A percentile compares a stretch with the other conserved stretches of the same genome.
Conservation (phyloP, 2,888 invertebrate genomes). For the Nemotelus pantherinus region DNA sequence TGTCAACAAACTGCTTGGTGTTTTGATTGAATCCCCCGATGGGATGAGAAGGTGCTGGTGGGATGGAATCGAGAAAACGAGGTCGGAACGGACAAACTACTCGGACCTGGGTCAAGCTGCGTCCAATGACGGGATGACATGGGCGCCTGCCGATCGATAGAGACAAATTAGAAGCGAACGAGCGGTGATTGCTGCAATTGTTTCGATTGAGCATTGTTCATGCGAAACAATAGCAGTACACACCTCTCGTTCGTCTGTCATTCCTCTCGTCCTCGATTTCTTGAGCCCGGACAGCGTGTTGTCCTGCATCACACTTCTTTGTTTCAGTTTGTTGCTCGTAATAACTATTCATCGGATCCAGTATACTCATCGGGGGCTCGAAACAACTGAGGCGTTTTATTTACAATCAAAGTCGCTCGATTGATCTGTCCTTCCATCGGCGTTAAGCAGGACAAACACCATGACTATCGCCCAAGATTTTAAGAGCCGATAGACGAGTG, state of each 20-base stretch:
- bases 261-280: background rate
- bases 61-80: background rate
- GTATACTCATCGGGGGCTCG: background rate
- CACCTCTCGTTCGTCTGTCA: conserved; percentile 1
- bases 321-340: background rate
- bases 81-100: background rate
- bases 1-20: conserved; percentile 19
- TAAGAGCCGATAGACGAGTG: no score
- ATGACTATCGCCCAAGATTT: no score
- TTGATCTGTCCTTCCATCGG: conserved; percentile 2
- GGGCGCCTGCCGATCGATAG: background rate
- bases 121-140: background rate
- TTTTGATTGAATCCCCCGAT: conserved; percentile 41
- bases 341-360: background rate
- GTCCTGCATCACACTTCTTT: background rate
- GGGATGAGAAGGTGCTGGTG: background rate
- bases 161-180: background rate
- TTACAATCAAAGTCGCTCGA: conserved; percentile 18
- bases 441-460: background rate
- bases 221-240: conserved; percentile 2
- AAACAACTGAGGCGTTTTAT: conserved; percentile 20
- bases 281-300: background rate
- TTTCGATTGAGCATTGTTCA: conserved; percentile 20
- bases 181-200: conserved; percentile 17
- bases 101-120: no score